A percentile compares a stretch with the other conserved stretches of the same genome.
Evolutionary conservation across 53 echinoderm and acorn worm genomes (phyloP).

Genomic region (Pentamera pediparva): DNA sequence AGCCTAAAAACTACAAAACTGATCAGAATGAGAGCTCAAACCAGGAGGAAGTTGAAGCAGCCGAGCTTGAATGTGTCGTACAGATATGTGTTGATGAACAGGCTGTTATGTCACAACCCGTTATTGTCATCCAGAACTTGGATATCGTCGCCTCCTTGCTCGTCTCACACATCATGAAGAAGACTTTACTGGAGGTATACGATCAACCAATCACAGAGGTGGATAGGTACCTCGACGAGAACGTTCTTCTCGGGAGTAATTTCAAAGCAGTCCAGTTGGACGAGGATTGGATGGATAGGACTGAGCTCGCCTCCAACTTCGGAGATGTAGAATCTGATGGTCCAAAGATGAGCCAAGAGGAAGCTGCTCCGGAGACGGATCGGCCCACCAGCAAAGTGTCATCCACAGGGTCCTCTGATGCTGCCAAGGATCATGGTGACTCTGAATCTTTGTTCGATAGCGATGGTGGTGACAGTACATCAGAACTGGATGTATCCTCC

Average conservation of each 20-base stretch:
- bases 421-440: constrained; percentile 49
- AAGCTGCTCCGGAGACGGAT: not conserved
- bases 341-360: not conserved
- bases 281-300: constrained; percentile 24
- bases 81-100: constrained; percentile 13
- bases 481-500: constrained; percentile 60
- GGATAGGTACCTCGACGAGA: constrained; percentile 56
- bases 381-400: constrained; percentile 31
- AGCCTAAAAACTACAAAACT: constrained; percentile 23
- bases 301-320: constrained; percentile 32
- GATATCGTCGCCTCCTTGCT: constrained; percentile 62
- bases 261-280: not conserved
- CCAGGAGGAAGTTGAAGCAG: constrained; percentile 24
- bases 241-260: constrained; percentile 40
- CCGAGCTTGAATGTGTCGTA: not conserved
- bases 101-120: not conserved
- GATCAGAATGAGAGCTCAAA: constrained; percentile 69
- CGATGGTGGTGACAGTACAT: constrained; percentile 61
- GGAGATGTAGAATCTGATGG: not conserved
- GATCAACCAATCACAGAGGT: constrained; percentile 43
- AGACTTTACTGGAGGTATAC: constrained; percentile 40
- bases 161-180: constrained; percentile 56
- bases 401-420: constrained; percentile 23
- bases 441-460: constrained; percentile 88
- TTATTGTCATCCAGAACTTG: constrained; percentile 54